These are phyloP conservation scores for Epinephelus malabaricus DNA, from an alignment of 2,797 vertebrate genomes.

Conservation along the genomic window DNA sequence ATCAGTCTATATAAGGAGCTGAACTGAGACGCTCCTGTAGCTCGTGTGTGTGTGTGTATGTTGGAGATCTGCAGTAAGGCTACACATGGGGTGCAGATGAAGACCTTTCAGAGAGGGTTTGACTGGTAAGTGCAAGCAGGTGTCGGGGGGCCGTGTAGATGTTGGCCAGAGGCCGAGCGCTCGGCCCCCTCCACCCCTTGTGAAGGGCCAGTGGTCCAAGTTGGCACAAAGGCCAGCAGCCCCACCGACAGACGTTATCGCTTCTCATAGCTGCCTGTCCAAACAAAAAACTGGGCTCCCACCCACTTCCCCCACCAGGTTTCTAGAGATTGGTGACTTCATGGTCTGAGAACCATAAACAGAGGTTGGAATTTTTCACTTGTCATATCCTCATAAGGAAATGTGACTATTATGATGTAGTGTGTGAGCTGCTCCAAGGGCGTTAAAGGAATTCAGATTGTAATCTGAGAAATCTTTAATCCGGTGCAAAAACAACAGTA, in stretches of 20 bases:
- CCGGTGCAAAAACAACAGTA: conserved; percentile 47
- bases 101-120: conserved; percentile 67
- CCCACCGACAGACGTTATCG: conserved; percentile 72
- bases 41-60: conserved; percentile 9
- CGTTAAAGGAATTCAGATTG: conserved; percentile 63
- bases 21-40: conserved; percentile 53
- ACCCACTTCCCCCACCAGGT: conserved; percentile 71
- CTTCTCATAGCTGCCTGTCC: conserved; percentile 75
- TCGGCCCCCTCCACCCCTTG: conserved; percentile 30
- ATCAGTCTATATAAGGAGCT: conserved; percentile 82
- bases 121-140: conserved; percentile 87
- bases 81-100: conserved; percentile 83
- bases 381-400: conserved; percentile 89
- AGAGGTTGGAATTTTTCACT: conserved; percentile 81
- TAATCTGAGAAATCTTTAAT: conserved; percentile 71
- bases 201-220: conserved; percentile 46
- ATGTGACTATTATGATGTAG: conserved; percentile 69
- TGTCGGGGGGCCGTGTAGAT: conserved; percentile 79
- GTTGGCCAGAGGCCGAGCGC: conserved; percentile 74
- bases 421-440: conserved; percentile 46
- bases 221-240: conserved; percentile 77
- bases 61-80: conserved; percentile 41
- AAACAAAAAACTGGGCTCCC: conserved; percentile 82
- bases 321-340: conserved; percentile 88
- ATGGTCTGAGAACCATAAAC: conserved; percentile 89